Evolutionary conservation across 2,888 invertebrate species (phyloP).

Genomic region (Hirudinaria manillensis): DNA sequence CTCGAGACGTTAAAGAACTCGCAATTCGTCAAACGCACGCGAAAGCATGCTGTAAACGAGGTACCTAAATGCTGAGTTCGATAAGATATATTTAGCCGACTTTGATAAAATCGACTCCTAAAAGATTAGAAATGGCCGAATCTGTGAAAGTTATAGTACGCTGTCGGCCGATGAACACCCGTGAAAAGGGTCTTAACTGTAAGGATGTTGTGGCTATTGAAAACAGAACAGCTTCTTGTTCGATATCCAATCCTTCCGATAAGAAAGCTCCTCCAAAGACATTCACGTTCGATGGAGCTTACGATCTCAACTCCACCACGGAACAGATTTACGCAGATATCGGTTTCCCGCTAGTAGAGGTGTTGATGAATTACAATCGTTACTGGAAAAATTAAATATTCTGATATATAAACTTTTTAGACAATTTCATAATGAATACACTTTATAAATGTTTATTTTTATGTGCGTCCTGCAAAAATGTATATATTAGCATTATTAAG

Average conservation of each 20-base stretch:
- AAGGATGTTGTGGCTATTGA: constrained; percentile 60
- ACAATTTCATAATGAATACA: no score
- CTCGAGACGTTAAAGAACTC: no score
- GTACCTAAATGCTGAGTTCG: no score
- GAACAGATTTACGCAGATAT: constrained; percentile 82
- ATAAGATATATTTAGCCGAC: no score
- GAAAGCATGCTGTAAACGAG: no score
- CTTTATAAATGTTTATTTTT: no score
- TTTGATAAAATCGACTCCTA: no score
- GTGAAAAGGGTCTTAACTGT: constrained; percentile 66
- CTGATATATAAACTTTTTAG: no score
- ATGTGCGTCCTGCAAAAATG: no score
- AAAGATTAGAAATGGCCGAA: constrained; percentile 55
- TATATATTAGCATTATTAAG: no score
- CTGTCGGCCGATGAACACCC: constrained; percentile 77
- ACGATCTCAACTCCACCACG: constrained; percentile 70
- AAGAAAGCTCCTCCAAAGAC: constrained; percentile 36
- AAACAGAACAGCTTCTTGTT: constrained; percentile 61
- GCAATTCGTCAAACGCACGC: no score
- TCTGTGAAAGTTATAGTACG: constrained; percentile 75
- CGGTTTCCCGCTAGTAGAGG: constrained; percentile 74
- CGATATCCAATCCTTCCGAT: constrained; percentile 51
- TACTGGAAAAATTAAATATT: background rate
- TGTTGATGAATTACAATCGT: constrained; percentile 43
- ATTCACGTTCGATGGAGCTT: constrained; percentile 81